These are phyloP conservation scores for Halisarca cf. caerulea DNA, from an alignment of 37 sponge, comb jelly and placozoan genomes.

Conservation along the genomic window DNA sequence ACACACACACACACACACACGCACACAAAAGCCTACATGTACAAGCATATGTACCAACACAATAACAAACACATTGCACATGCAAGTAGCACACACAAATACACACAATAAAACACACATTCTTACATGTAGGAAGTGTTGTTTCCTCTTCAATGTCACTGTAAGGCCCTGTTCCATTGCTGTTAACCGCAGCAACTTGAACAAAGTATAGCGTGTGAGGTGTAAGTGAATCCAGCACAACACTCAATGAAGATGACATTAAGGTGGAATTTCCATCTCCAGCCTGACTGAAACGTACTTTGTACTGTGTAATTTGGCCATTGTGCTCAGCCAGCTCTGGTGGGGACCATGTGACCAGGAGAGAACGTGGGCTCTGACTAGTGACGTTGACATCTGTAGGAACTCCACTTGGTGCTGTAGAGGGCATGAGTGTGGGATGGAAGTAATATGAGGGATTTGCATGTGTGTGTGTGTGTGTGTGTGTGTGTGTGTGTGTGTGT, in stretches of 20 bases:
- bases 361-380: background rate
- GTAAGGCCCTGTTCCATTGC: conserved; percentile 23
- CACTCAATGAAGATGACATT: background rate
- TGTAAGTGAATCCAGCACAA: background rate
- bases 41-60: background rate
- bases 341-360: background rate
- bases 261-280: background rate
- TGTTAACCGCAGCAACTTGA: conserved; percentile 14
- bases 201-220: background rate
- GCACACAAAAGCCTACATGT: too few relatives aligned
- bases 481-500: background rate
- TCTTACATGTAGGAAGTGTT: background rate
- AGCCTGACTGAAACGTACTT: background rate
- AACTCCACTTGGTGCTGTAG: background rate
- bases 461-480: background rate
- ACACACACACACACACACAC: too few relatives aligned
- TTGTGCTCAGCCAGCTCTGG: background rate
- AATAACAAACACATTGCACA: background rate
- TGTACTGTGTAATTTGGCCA: background rate
- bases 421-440: background rate
- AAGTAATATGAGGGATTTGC: too few relatives aligned
- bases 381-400: background rate
- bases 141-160: background rate
- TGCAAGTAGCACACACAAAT: background rate
- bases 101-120: background rate